These are phyloP conservation scores for Ardeotis arabs DNA, from an alignment of 2,113 vertebrate species.

Conservation along the genomic window DNA sequence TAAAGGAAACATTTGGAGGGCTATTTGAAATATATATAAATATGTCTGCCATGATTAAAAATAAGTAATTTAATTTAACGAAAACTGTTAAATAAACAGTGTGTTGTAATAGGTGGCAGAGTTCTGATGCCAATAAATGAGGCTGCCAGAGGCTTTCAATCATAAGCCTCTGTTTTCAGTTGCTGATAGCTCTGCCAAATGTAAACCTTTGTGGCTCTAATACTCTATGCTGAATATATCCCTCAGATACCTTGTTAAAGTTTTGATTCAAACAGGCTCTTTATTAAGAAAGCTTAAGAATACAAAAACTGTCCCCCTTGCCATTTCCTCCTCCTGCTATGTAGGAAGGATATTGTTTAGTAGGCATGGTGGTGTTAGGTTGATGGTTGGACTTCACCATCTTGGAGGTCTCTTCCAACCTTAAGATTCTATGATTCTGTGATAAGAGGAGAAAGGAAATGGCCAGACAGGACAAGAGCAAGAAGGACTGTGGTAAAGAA, in stretches of 20 bases:
- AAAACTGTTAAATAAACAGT: constrained; percentile 50
- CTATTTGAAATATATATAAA: constrained; percentile 47
- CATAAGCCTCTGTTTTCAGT: constrained; percentile 2
- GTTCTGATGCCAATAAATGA: neutral
- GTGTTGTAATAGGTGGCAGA: neutral
- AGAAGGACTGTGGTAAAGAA: neutral
- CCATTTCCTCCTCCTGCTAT: neutral
- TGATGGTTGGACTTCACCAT: too few relatives aligned
- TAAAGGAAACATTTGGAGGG: constrained; percentile 30
- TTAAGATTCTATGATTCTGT: too few relatives aligned
- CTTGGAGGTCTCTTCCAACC: too few relatives aligned
- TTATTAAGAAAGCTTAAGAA: neutral
- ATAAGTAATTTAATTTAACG: constrained; percentile 53
- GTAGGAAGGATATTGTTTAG: neutral
- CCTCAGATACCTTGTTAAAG: neutral
- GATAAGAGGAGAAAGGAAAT: neutral
- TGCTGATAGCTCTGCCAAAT: neutral
- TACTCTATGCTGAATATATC: neutral
- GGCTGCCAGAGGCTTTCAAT: constrained; percentile 39
- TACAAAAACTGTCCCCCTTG: rapidly evolving
- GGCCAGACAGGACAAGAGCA: neutral
- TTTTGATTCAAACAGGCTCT: neutral
- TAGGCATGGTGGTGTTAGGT: too few relatives aligned
- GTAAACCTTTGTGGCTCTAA: neutral
- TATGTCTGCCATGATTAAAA: constrained; percentile 42